Base-by-base conservation (phyloP, 2,888 invertebrate species). In the Stomorhina lunata region DNA sequence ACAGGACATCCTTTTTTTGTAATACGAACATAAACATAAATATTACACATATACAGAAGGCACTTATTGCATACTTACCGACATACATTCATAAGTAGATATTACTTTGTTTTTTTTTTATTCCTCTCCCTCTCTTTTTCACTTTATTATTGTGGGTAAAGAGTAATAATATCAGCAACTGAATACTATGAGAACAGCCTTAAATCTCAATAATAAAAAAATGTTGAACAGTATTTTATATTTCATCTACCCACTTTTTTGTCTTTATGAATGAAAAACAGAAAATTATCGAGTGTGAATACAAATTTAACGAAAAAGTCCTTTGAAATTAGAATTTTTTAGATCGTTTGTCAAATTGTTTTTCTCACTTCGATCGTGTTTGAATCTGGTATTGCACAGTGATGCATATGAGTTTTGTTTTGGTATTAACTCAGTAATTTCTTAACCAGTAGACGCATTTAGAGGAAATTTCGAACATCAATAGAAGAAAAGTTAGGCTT, bases 61-160 rank as follows among this genome's bases (percentile, higher is more conserved):
- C 34, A 48, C 48, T 76, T 48, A 17, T 53, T 27, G 7, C 27
- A 27, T 2, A 1, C 43, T 37, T 48, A 9, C 7, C 22, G 37
- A 34, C 45, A 34, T 22, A 27, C 69, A 43, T 29, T 25, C 40
- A 12, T 50, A 53, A 4, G 34, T 12, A 22, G 29, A 10, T 20
- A 32, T 15, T 53, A 25, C 50, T 53, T 57, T 40, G 7, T 25
- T 45, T 43, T n/a, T n/a, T n/a, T n/a, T n/a, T n/a, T n/a, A n/a
- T n/a, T n/a, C n/a, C 53, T 32, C 10, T 0, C 55, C 48, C 65
- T 48, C 57, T 55, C 29, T 29, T n/a, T n/a, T n/a, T 59, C 40
- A 50, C 48, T n/a, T n/a, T n/a, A n/a, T n/a, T n/a, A 43, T 79
- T 79, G 66, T 79, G 72, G 72, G 72, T 72, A 65, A 72, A 79